Base-by-base conservation (phyloP, 1,140 invertebrate species). In the Drosophila tropicalis region DNA sequence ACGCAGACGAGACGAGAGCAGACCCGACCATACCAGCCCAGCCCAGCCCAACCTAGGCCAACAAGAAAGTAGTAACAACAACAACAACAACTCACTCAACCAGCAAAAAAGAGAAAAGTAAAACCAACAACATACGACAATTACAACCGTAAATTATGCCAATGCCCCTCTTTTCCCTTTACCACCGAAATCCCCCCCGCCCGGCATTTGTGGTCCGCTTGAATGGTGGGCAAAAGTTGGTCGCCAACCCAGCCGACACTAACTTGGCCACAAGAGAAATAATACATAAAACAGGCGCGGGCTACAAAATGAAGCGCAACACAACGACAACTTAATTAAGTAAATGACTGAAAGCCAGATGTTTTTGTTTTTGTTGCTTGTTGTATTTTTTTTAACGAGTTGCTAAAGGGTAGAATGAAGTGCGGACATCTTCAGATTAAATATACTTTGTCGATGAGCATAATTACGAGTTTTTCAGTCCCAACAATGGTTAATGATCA, bases 111-210 rank as follows among this genome's bases (percentile, higher is more conserved):
- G 63, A 44, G 68, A 80, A 79, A 84, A 44, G 39, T 25, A 70
- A 70, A 72, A 63, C 44, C 70, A 77, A 79, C 78, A 80, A 76
- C 72, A 71, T 81, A 83, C 75, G 78, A 76, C 82, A 81, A 87
- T 86, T 86, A 86, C 82, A 76, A 76, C 75, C 75, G 82, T 86
- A 86, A 86, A 82, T 86, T 87, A 79, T 81, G 82, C 82, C 79
- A 36, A 44, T 41, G 19, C 72, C 25, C 29, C 29, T 29, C 29
- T 29, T 29, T 5, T 29, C 5, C 29, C 29, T 29, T 29, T 29
- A 5, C 29, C 29, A 29, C 29, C 29, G 5, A 6, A 29, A 29
- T 3, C 22, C 29, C 29, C 41, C 41, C 34, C 12, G 36, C 36
- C 36, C 5, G 10, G 22, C 32, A 19, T 17, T 19, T 40, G 58